These are phyloP conservation scores for Uria lomvia DNA, from an alignment of 2,113 vertebrate species.

Conservation along the genomic window DNA sequence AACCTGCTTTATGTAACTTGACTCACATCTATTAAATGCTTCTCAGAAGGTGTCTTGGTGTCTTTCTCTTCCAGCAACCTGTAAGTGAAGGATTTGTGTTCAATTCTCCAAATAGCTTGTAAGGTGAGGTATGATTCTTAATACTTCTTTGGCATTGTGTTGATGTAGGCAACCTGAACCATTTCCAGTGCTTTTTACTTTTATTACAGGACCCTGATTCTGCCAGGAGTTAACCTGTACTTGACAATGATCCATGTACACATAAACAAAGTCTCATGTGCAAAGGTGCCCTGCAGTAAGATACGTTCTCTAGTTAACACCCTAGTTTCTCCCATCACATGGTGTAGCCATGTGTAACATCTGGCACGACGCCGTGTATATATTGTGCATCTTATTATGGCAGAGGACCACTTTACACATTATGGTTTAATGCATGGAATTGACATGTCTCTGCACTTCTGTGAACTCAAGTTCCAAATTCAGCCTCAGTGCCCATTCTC, in stretches of 20 bases:
- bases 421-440: not conserved
- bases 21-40: not conserved
- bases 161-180: not conserved
- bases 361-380: rapidly evolving
- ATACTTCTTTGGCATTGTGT: not conserved
- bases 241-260: rapidly evolving
- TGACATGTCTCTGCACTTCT: not conserved
- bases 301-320: not conserved
- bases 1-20: not conserved
- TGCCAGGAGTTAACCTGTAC: not conserved
- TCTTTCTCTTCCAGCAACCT: not conserved
- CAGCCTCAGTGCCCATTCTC: not conserved
- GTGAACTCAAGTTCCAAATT: not conserved
- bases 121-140: not conserved
- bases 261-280: not conserved
- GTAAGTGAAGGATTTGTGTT: not conserved
- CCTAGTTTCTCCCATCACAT: not conserved
- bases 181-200: not conserved
- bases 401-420: not conserved
- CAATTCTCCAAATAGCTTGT: not conserved
- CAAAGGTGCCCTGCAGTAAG: not conserved
- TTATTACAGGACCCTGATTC: not conserved
- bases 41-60: not conserved
- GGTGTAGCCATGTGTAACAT: not conserved
- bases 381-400: not conserved